Evolutionary conservation across 2,113 vertebrate species (phyloP), one percentile per base, ranked within the genome.

Genomic region (Jacana jacana): DNA sequence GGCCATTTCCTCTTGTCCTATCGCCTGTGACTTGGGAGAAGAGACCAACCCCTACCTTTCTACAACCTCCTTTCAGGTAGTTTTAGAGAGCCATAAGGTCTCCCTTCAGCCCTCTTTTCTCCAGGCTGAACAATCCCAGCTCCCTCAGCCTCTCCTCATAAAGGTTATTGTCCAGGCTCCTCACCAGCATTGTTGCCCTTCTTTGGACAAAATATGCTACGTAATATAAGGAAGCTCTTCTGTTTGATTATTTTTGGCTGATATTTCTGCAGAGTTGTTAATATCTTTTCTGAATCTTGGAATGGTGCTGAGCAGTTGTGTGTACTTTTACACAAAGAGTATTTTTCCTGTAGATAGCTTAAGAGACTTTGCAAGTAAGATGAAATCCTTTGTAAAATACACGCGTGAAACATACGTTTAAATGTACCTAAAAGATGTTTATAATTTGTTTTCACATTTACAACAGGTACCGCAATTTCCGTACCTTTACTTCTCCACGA

Each of bases 381-480:
- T 30, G 0, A 66, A 79, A 70, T 75, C 17, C 10, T 33, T 51
- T 70, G 80, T 28, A 0, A 35, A 82, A 42, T 10, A 7, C 0
- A 1, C 20, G n/a, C 1, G 2, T 49, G 73, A 58, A 87, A 27
- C 8, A 4, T 9, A 4, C 13, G 10, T 69, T 84, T 76, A 51
- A 49, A 33, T 69, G 13, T 60, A 3, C 37, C 6, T 71, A 6
- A 76, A 52, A 58, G 10, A 4, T 44, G 75, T 42, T 60, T 33
- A 3, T 44, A 7, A n/a, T 48, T 54, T 63, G 8, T 71, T 69
- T 68, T 57, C 33, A 19, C 16, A 0, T 84, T 81, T 31, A 16
- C 6, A 8, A 66, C 96, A 98, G 99, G 77, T 99, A 99, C 97
- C 98, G 99, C 25, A 99, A 99, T 97, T 99, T 99, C 97, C 98